Evolutionary conservation across 2,888 invertebrate genomes (phyloP).

Genomic region (Bruchidius siliquastri): DNA sequence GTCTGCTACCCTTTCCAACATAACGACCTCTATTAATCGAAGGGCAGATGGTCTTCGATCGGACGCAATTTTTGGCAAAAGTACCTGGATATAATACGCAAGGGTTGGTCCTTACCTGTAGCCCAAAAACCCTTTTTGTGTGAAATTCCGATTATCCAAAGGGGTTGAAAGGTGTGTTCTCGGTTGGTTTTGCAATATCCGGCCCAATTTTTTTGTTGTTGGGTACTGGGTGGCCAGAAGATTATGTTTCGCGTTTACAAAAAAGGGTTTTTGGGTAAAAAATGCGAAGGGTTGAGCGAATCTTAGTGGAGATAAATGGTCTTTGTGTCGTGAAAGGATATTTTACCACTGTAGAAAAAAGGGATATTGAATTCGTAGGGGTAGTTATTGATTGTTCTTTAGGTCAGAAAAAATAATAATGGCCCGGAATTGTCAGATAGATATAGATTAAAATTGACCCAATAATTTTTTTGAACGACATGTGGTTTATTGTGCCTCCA

Average conservation of each 20-base stretch:
- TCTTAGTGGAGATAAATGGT: background rate
- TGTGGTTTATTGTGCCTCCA: background rate
- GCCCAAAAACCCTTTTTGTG: slow-evolving; percentile 15
- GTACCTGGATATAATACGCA: slow-evolving; percentile 6
- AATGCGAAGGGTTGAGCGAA: background rate
- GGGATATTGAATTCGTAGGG: background rate
- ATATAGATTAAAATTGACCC: background rate
- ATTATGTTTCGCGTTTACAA: background rate
- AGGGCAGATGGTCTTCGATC: slow-evolving; percentile 25
- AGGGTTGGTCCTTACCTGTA: background rate
- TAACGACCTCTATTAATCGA: slow-evolving; percentile 7
- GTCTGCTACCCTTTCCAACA: slow-evolving; percentile 16
- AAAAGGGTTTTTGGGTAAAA: background rate
- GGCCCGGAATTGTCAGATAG: background rate
- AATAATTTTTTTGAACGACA: background rate
- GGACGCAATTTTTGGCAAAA: slow-evolving; percentile 29
- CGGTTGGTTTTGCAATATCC: slow-evolving; percentile 19
- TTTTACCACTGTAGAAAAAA: background rate
- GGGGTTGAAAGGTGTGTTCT: slow-evolving; percentile 19
- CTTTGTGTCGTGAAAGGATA: background rate
- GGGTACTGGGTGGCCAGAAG: background rate
- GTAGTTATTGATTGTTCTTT: slow-evolving; percentile 1
- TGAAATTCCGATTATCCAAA: slow-evolving; percentile 22
- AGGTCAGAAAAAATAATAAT: background rate
- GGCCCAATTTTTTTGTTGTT: slow-evolving; percentile 9